phyloP scores from a whole-genome alignment of 2,888 invertebrate species.

The Latheticus oryzae region DNA sequence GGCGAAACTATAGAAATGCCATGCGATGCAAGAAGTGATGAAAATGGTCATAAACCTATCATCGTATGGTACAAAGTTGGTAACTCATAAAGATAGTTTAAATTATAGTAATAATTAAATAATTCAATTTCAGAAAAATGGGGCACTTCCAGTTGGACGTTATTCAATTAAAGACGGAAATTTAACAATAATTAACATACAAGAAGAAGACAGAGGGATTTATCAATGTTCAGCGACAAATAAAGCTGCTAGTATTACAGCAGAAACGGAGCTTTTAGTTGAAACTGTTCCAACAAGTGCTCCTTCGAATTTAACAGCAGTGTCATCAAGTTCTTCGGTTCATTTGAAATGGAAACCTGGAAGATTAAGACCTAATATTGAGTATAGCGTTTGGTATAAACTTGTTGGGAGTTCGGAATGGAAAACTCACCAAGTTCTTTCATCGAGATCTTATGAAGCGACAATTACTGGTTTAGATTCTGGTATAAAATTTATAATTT shows the following conservation, averaged over 20 bases:
- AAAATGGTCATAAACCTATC: constrained; percentile 73
- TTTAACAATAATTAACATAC: constrained; percentile 83
- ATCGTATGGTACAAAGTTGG: constrained; percentile 79
- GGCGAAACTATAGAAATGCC: constrained; percentile 85
- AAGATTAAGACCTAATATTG: constrained; percentile 79
- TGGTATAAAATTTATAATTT: no score
- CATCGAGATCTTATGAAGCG: constrained; percentile 79
- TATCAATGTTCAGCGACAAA: constrained; percentile 88
- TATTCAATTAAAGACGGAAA: constrained; percentile 79
- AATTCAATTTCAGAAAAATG: no score
- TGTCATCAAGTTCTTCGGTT: constrained; percentile 77
- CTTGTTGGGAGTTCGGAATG: constrained; percentile 81
- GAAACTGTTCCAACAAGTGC: constrained; percentile 91
- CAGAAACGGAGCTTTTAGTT: constrained; percentile 83
- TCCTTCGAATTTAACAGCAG: constrained; percentile 86
- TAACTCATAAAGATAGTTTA: constrained; percentile 58
- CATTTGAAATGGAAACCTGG: constrained; percentile 88
- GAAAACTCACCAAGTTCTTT: constrained; percentile 83
- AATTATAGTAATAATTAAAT: no score
- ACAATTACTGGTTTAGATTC: constrained; percentile 82
- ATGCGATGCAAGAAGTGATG: constrained; percentile 81
- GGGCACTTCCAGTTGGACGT: constrained; percentile 76
- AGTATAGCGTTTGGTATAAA: constrained; percentile 90
- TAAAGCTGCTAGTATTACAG: constrained; percentile 86
- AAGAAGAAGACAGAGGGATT: constrained; percentile 88